These are phyloP conservation scores for Rhingia campestris DNA, from an alignment of 2,888 invertebrate genomes.

Conservation along the genomic window DNA sequence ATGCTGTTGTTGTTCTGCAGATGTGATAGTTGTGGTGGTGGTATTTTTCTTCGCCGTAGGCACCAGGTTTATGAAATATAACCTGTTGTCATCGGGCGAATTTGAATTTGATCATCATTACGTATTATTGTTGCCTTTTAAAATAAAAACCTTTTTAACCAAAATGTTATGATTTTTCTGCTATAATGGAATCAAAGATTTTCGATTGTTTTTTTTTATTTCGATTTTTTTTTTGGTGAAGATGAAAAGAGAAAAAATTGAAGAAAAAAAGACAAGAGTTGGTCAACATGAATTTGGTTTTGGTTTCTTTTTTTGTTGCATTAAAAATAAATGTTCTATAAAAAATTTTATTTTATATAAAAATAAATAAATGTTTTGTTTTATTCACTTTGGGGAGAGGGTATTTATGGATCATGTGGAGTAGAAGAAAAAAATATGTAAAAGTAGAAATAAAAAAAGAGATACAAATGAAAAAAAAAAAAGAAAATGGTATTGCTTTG, in stretches of 20 bases:
- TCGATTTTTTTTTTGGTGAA: conserved; percentile 50
- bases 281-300: conserved; percentile 70
- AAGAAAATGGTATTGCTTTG: conserved; percentile 38
- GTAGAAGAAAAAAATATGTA: conserved; percentile 19
- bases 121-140: conserved; percentile 83
- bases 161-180: conserved; percentile 83
- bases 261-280: conserved; percentile 71
- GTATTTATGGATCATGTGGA: conserved; percentile 1
- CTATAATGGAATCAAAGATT: conserved; percentile 76
- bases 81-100: conserved; percentile 76
- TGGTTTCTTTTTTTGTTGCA: conserved; percentile 16
- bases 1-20: conserved; percentile 71
- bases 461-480: conserved; percentile 28
- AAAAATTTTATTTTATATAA: conserved; percentile 31
- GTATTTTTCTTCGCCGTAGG: conserved; percentile 64
- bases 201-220: conserved; percentile 35
- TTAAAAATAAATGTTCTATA: conserved; percentile 41
- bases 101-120: conserved; percentile 82
- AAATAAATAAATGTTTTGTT: conserved; percentile 30
- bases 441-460: conserved; percentile 19
- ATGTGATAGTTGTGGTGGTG: conserved; percentile 75
- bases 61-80: conserved; percentile 73
- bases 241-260: conserved; percentile 74
- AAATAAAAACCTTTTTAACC: conserved; percentile 83
- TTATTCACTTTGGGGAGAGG: conserved; percentile 35